phyloP scores from a whole-genome alignment of 2,888 invertebrate genomes.

The Clepsis dumicolana region DNA sequence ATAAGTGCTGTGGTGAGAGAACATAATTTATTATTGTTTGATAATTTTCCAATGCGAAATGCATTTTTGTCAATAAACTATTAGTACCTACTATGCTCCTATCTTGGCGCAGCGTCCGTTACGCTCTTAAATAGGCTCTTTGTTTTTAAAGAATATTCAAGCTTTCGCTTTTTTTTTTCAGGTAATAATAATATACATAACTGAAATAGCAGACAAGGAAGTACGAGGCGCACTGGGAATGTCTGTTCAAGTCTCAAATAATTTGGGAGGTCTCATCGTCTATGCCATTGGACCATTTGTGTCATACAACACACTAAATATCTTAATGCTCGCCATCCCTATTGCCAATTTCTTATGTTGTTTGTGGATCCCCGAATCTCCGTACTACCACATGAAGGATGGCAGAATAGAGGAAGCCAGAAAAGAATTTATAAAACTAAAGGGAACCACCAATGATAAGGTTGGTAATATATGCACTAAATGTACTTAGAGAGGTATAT shows the following conservation, averaged over 20 bases:
- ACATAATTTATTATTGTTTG: no score
- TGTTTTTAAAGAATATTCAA: no score
- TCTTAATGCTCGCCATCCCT: constrained; percentile 77
- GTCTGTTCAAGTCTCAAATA: constrained; percentile 81
- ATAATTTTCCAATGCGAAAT: no score
- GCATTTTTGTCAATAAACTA: no score
- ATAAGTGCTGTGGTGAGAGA: constrained; percentile 79
- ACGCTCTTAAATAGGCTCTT: no score
- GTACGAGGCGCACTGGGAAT: constrained; percentile 80
- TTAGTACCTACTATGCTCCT: no score
- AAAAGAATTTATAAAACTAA: constrained; percentile 73
- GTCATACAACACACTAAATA: constrained; percentile 75
- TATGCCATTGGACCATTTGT: constrained; percentile 82
- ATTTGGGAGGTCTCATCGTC: constrained; percentile 75
- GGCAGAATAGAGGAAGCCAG: constrained; percentile 78
- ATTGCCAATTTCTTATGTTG: constrained; percentile 78
- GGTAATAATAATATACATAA: constrained; percentile 83
- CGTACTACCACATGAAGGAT: constrained; percentile 86
- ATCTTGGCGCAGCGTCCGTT: no score
- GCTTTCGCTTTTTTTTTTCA: constrained; percentile 65
- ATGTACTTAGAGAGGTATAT: no score
- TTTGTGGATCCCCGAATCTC: constrained; percentile 87
- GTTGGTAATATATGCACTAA: constrained; percentile 56
- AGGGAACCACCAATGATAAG: constrained; percentile 74
- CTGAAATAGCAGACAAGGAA: constrained; percentile 83